Base-by-base conservation (phyloP, 2,888 invertebrate species). In the Caenorhabditis panamensis region DNA sequence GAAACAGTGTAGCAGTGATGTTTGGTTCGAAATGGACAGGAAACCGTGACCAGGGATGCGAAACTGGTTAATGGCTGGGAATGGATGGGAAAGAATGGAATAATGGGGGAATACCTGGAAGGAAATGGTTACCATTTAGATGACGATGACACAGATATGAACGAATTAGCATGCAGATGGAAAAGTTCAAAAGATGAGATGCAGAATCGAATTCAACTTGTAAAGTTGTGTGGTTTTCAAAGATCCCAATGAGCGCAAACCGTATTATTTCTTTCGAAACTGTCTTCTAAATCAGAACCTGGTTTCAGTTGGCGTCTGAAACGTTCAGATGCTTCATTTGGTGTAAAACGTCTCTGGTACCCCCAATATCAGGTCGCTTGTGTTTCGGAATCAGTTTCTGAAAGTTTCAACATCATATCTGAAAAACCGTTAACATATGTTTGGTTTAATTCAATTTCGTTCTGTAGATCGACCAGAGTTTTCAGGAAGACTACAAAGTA, bases 31-130 rank as follows among this genome's bases (percentile, higher is more conserved):
- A 36, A n/a, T n/a, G 24, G 36, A 28, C 41, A 6, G 8, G 31
- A 9, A 31, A 31, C 5, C 31, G 31, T 41, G 37, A 44, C 26
- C 53, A 56, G 47, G 49, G 72, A 72, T 63, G 72, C 72, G 72
- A 63, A 72, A 63, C 72, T 63, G 72, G 63, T 63, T 63, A 72
- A 72, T 72, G 63, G 71, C n/a, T 51, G 61, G 28, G 53, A 31
- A 9, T 31, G n/a, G n/a, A 31, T 31, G 4, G 5, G 31, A 61
- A 62, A 44, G 13, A 26, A 28, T 54, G 8, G 54, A 41, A 13
- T 6, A 41, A 41, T 41, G 13, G 26, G 47, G 18, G 28, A 72
- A 63, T 49, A 41, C 59, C 59, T 37, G 56, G 18, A 31, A 36
- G 56, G 36, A 36, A 16, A 26, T 24, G 6, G 54, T 54, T 28